Conservation (phyloP, 2,113 vertebrate genomes). For the Apteryx mantelli region DNA sequence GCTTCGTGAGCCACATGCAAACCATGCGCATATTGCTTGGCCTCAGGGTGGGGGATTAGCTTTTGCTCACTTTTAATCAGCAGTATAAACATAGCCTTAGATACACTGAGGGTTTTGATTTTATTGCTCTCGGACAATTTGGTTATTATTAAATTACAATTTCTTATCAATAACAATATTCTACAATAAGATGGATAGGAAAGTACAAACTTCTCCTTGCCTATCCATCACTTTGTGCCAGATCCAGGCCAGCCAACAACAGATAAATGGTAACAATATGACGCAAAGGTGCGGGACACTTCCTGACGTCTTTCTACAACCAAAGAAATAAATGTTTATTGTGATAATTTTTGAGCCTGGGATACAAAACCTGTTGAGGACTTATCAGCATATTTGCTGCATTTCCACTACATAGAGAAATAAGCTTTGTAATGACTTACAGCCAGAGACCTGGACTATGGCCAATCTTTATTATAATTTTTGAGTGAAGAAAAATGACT, state of each 20-base stretch:
- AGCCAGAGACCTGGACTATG: not conserved
- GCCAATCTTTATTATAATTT: constrained; percentile 14
- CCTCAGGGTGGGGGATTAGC: not conserved
- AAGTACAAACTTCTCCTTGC: not conserved
- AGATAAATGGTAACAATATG: not conserved
- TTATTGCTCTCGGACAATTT: not conserved
- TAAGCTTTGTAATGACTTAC: not conserved
- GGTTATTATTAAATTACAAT: not conserved
- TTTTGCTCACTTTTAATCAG: not conserved
- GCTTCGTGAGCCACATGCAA: fast-evolving
- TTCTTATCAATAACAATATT: not conserved
- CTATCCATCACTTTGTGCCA: not conserved
- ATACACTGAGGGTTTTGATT: not conserved
- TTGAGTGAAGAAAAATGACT: not conserved
- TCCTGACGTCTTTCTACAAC: not conserved
- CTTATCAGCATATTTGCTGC: constrained; percentile 1
- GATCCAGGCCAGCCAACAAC: not conserved
- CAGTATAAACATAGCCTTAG: not conserved
- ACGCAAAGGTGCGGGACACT: not conserved
- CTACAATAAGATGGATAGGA: not conserved
- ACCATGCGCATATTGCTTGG: not conserved
- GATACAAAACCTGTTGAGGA: not conserved
- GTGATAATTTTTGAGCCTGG: not conserved
- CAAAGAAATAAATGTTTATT: not conserved
- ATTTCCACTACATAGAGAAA: not conserved